Evolutionary conservation across 2,113 vertebrate species (phyloP).

Genomic region (Callocephalon fimbriatum): DNA sequence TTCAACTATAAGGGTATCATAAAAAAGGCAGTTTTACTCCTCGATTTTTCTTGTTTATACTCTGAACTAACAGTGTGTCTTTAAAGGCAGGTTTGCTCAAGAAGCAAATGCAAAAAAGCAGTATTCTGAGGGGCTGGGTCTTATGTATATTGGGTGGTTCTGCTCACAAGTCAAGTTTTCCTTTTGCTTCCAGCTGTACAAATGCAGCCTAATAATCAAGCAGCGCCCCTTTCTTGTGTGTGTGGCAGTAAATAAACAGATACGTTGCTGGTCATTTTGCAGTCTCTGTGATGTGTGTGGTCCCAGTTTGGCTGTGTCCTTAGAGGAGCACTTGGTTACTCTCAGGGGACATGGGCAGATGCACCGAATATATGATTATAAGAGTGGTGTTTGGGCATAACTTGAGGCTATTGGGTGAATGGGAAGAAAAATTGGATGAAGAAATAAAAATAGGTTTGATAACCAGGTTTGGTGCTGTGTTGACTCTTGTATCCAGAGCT

Average conservation of each 20-base stretch:
- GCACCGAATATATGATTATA: not conserved
- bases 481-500: not conserved
- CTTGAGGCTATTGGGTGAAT: not conserved
- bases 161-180: not conserved
- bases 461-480: not conserved
- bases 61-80: not conserved
- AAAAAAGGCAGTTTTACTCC: not conserved
- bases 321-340: fast-evolving
- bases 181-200: not conserved
- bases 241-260: not conserved
- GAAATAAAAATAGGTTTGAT: not conserved
- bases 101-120: not conserved
- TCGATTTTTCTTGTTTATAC: not conserved
- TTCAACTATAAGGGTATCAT: not conserved
- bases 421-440: not conserved
- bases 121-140: not conserved
- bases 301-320: not conserved
- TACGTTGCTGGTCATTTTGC: not conserved
- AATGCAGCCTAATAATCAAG: not conserved
- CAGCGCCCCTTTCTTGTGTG: not conserved
- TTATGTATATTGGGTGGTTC: not conserved
- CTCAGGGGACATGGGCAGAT: not conserved
- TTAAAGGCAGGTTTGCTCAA: not conserved
- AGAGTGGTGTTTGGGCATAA: fast-evolving
- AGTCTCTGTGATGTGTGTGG: not conserved